A percentile compares a stretch with the other conserved stretches of the same genome.
These are phyloP conservation scores for Polyergus mexicanus DNA, from an alignment of 1,140 invertebrate genomes.

Conservation along the genomic window DNA sequence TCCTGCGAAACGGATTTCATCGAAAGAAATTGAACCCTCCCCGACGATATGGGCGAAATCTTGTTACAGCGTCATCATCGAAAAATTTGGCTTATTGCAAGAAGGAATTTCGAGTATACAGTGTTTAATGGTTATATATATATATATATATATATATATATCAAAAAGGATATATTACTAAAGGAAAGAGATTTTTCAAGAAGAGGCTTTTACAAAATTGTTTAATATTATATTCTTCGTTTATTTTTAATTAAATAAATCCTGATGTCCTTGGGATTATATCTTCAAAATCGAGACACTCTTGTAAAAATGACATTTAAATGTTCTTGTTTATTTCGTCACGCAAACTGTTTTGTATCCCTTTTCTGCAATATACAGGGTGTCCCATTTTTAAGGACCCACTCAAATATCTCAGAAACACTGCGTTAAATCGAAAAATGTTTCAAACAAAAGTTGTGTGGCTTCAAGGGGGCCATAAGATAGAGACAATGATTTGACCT, in stretches of 20 bases:
- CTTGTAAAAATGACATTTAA: neutral
- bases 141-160: neutral
- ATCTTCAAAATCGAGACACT: neutral
- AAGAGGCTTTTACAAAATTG: neutral
- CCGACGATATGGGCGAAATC: slow-evolving; percentile 39
- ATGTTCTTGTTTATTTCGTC: neutral
- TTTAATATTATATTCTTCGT: slow-evolving; percentile 2
- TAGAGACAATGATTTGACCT: too few species aligned
- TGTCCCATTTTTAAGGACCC: too few species aligned
- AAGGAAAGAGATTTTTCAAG: neutral
- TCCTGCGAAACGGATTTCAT: slow-evolving; percentile 39
- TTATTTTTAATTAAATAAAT: neutral
- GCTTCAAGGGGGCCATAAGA: too few species aligned
- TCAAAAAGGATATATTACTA: neutral
- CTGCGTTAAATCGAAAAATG: too few species aligned
- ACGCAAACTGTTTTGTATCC: neutral
- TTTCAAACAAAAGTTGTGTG: too few species aligned
- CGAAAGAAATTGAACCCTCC: slow-evolving; percentile 27
- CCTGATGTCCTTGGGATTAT: neutral
- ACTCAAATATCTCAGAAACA: too few species aligned
- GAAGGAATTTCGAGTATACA: slow-evolving; percentile 11
- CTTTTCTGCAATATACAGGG: too few species aligned
- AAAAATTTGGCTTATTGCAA: slow-evolving; percentile 35
- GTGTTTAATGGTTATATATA: slow-evolving; percentile 1
- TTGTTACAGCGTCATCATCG: slow-evolving; percentile 28